These are phyloP conservation scores for Cinclus mexicanus DNA, from an alignment of 2,113 vertebrate genomes.

Conservation along the genomic window DNA sequence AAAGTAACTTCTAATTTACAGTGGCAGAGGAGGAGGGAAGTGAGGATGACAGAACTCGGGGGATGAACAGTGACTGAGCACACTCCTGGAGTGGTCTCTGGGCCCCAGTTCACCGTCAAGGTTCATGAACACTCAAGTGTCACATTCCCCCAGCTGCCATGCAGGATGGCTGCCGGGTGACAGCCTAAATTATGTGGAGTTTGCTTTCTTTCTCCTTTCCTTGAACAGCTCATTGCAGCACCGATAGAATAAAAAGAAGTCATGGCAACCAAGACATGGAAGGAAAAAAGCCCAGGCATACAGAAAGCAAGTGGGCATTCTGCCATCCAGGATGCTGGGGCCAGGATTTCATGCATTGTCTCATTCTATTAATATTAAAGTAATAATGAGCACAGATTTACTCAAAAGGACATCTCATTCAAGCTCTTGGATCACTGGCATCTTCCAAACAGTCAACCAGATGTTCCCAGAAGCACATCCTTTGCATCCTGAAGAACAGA, in stretches of 20 bases:
- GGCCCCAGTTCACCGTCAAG: slow-evolving; percentile 5
- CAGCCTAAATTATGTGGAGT: background rate
- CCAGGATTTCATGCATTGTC: slow-evolving; percentile 56
- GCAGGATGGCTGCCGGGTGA: background rate
- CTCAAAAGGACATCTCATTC: slow-evolving; percentile 24
- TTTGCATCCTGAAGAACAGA: background rate
- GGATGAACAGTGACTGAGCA: background rate
- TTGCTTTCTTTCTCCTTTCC: background rate
- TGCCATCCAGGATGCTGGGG: slow-evolving; percentile 6
- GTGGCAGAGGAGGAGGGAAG: background rate
- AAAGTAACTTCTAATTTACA: background rate
- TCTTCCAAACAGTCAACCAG: background rate
- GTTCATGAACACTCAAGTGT: background rate
- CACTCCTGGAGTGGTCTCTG: background rate
- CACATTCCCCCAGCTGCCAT: background rate
- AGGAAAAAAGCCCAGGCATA: slow-evolving; percentile 1
- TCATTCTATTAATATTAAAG: slow-evolving; percentile 40
- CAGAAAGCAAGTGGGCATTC: background rate
- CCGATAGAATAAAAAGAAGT: background rate
- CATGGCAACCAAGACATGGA: slow-evolving; percentile 10
- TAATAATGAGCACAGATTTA: slow-evolving; percentile 22
- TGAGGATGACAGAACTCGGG: background rate
- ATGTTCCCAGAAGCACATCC: slow-evolving; percentile 1
- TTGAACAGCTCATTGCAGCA: background rate
- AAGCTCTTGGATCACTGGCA: slow-evolving; percentile 15